These are phyloP conservation scores for Cliona cf. orientalis DNA, from an alignment of 37 sponge, comb jelly and placozoan species.

Conservation along the genomic window DNA sequence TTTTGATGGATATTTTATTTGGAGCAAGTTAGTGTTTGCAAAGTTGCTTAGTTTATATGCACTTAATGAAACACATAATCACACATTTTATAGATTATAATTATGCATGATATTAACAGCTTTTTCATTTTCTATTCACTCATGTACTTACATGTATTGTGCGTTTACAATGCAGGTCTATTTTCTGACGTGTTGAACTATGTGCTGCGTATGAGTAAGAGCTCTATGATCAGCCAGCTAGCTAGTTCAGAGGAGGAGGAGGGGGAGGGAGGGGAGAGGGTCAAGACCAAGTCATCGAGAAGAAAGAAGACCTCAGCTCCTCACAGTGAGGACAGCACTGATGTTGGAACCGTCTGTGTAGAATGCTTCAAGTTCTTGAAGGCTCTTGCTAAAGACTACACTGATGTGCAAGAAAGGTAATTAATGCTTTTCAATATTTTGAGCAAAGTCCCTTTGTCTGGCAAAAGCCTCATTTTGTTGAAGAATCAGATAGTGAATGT, in stretches of 20 bases:
- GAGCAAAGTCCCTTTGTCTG: neutral
- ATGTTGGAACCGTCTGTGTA: neutral
- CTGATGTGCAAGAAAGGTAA: constrained; percentile 14
- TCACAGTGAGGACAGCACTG: neutral
- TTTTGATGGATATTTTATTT: neutral
- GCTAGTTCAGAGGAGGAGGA: neutral
- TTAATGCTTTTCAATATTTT: neutral
- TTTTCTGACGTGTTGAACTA: constrained; percentile 45
- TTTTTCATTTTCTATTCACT: too few species aligned
- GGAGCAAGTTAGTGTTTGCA: neutral
- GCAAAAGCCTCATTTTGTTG: too few species aligned
- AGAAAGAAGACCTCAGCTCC: neutral
- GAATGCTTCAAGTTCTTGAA: constrained; percentile 22
- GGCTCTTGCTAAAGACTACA: constrained; percentile 4
- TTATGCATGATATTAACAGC: too few species aligned
- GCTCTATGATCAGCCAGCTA: neutral
- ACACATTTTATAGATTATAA: too few species aligned
- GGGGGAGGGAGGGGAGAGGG: neutral
- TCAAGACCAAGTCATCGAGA: neutral
- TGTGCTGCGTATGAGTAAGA: neutral
- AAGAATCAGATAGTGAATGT: too few species aligned
- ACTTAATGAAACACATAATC: too few species aligned
- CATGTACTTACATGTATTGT: too few species aligned
- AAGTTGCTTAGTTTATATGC: too few species aligned
- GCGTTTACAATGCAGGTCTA: constrained; percentile 34